Base-by-base conservation (phyloP, 2,113 vertebrate species). In the Corapipo altera region DNA sequence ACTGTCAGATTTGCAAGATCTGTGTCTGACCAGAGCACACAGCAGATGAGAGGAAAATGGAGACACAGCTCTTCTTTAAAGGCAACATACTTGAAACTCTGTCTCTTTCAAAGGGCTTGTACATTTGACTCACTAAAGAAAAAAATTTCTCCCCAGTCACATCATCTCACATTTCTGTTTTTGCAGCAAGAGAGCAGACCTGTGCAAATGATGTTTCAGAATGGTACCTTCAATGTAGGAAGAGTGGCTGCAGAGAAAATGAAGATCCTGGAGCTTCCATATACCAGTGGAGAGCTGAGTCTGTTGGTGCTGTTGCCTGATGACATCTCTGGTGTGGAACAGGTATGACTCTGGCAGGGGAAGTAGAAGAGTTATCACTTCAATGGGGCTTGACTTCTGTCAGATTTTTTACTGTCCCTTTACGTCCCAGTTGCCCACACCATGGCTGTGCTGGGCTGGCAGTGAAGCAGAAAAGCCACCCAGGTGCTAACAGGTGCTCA, bases 221-320 rank as follows among this genome's bases (percentile, higher is more conserved):
- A 78, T 33, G 67, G 28, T 28, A 74, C 74, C 69, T 96, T 93
- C 67, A 95, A 61, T 76, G 12, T 95, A 69, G 95, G 11, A 37
- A 69, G 89, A 33, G 15, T 90, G 6, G 18, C 84, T 65, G 58
- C 97, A 43, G 84, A 95, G 8, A 62, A 88, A 39, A n/a, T 84
- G 1, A 91, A 35, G 83, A 32, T 97, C 52, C 46, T 97, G 59
- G 95, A 97, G 46, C 32, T 97, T 65, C 97, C 94, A 0, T 92
- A 89, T 0, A 2, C 32, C 11, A 52, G 92, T 0, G 72, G 49
- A 7, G 22, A 44, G 55, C 37, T 96, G 69, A 95, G 94, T 33
- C 57, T 97, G 95, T 23, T 79, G 33, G 86, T 97, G 23, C 1
- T 97, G 27, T 48, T 98, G 20, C 97, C 95, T 33, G 85, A 96